Evolutionary conservation across 2,113 vertebrate species (phyloP).

Genomic region (Cromileptes altivelis): DNA sequence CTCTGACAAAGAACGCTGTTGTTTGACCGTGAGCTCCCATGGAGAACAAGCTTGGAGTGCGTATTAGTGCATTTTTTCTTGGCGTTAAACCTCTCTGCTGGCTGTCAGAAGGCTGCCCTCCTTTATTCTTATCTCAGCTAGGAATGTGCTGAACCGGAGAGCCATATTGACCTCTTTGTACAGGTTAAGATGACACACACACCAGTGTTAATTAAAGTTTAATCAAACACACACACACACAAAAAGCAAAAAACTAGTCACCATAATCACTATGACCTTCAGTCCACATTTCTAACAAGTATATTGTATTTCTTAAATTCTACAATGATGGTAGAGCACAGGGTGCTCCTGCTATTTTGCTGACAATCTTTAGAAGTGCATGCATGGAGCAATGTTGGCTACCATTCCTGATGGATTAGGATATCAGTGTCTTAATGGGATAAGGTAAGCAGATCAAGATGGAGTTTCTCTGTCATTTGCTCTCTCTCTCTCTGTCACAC

Average conservation of each 20-base stretch:
- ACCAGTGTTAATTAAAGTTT: neutral
- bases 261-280: neutral
- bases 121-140: constrained; percentile 21
- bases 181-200: neutral
- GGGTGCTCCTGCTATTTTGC: neutral
- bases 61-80: constrained; percentile 57
- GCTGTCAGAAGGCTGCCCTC: neutral
- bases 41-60: constrained; percentile 21
- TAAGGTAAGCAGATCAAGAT: constrained; percentile 57
- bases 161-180: neutral
- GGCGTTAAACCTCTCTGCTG: constrained; percentile 49
- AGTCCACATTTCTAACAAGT: neutral
- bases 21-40: constrained; percentile 42
- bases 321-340: too few relatives aligned
- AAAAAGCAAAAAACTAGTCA: neutral
- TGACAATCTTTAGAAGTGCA: constrained; percentile 2
- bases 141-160: constrained; percentile 32
- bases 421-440: constrained; percentile 62
- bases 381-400: constrained; percentile 8
- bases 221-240: too few relatives aligned
- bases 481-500: neutral
- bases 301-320: neutral
- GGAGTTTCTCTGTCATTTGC: neutral
- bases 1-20: constrained; percentile 50
- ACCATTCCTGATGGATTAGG: constrained; percentile 42